These are phyloP conservation scores for Operophtera brumata DNA, from an alignment of 2,888 invertebrate genomes.

Conservation along the genomic window DNA sequence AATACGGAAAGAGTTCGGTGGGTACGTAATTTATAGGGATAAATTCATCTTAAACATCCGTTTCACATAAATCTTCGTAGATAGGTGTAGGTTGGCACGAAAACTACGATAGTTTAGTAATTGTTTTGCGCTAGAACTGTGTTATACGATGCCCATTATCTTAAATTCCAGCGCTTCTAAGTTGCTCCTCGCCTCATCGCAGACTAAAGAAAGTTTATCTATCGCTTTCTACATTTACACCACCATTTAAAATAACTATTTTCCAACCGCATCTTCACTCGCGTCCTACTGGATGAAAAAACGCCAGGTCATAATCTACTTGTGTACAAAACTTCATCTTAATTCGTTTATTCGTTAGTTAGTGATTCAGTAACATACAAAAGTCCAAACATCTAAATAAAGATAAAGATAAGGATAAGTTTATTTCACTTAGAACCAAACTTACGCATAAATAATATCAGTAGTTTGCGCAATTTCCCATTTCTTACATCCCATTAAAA, in stretches of 20 bases:
- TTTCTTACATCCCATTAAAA: no score
- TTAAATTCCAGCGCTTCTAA: conserved; percentile 35
- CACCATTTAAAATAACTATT: conserved; percentile 22
- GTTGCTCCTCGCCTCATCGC: conserved; percentile 17
- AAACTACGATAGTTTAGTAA: conserved; percentile 26
- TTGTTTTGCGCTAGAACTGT: conserved; percentile 43
- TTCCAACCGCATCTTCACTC: no score
- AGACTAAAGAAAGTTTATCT: conserved; percentile 6
- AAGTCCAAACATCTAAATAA: no score
- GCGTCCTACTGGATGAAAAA: no score
- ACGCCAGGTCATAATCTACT: no score
- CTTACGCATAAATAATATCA: no score
- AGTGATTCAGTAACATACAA: no score
- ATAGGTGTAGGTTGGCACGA: conserved; percentile 1
- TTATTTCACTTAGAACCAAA: no score
- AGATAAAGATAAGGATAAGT: no score
- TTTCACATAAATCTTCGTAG: conserved; percentile 1
- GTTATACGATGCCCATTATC: conserved; percentile 37
- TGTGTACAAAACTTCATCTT: no score
- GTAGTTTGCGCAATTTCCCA: no score
- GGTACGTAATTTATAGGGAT: neutral
- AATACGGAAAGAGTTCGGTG: neutral
- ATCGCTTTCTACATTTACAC: neutral
- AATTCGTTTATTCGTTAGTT: no score
- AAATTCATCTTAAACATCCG: neutral